Percentiles rank a stretch among this genome's conserved stretches.
Evolutionary conservation across 2,797 vertebrate species (phyloP).

Genomic region (Acrocephalus scirpaceus): DNA sequence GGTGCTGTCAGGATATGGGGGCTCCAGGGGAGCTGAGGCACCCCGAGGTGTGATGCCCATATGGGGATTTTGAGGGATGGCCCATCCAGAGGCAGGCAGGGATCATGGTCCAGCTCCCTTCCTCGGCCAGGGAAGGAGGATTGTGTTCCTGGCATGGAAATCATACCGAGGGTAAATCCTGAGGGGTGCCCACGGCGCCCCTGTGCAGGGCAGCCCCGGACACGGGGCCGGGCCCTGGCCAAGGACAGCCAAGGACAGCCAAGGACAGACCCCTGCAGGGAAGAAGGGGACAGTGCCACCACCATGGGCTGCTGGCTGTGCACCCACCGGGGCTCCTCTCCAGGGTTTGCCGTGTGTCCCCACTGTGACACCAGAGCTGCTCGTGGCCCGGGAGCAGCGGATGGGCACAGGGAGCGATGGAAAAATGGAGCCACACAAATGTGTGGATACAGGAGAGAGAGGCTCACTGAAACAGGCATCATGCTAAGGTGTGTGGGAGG

Average conservation of each 20-base stretch:
- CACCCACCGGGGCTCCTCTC: rapidly evolving
- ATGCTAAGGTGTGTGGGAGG: slow-evolving; percentile 57
- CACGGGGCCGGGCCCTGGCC: rapidly evolving
- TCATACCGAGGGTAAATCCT: rapidly evolving
- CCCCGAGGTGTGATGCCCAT: rapidly evolving
- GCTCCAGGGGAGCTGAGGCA: neutral
- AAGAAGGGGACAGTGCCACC: neutral
- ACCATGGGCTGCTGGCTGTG: rapidly evolving
- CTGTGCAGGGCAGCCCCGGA: neutral
- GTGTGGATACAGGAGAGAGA: neutral
- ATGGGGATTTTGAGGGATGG: neutral
- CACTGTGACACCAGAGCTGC: rapidly evolving
- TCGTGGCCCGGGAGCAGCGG: rapidly evolving
- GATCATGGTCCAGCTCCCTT: rapidly evolving
- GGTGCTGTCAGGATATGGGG: rapidly evolving
- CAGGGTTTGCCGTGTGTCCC: rapidly evolving
- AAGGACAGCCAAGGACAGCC: neutral
- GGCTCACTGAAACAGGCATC: neutral
- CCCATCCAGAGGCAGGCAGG: neutral
- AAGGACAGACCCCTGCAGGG: neutral
- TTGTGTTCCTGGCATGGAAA: rapidly evolving
- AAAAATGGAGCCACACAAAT: rapidly evolving
- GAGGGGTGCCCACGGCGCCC: rapidly evolving
- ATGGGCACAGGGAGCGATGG: neutral
- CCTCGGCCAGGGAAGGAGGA: neutral